Base-by-base conservation (phyloP, 2,113 vertebrate genomes). In the Cochlearius cochlearius region DNA sequence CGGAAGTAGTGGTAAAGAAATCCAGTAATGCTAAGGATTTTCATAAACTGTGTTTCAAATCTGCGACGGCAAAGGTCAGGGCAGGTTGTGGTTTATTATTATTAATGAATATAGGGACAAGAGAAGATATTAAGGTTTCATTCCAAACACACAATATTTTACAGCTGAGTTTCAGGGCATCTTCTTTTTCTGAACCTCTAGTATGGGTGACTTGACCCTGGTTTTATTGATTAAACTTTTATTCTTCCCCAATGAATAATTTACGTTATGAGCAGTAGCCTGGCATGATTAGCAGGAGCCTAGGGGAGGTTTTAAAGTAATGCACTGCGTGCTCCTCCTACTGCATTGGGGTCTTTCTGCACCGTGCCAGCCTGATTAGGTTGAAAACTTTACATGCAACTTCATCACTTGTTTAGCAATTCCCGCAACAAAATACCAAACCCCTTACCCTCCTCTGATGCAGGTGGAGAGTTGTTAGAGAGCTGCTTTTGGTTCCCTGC, bases 161-260 rank as follows among this genome's bases (percentile, higher is more conserved):
- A 92, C 64, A 86, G 64, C 36, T 89, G 34, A 83, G 4, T 90
- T 92, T 94, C 72, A 81, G 86, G 53, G 55, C 52, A 52, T 88
- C 60, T 71, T 96, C 78, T 96, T 77, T 96, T 95, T 92, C 93
- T 94, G 85, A 94, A 92, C 52, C 43, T 97, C 43, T 79, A 15
- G 55, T 67, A 53, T 76, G 41, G 77, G 84, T 92, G 97, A 92
- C 62, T 88, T 97, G 92, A 97, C 96, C 96, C 94, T 97, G 64
- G 88, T 97, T 98, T 97, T 97, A 97, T 95, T 97, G 96, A 97
- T 98, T 97, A 97, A 98, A 95, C 76, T 97, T 98, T 98, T 97
- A 97, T 96, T 97, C 91, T 96, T 96, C n/a, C 36, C 60, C 86
- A 90, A 96, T 98, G 95, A 98, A 98, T 98, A 96, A 98, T 98